These are phyloP conservation scores for Stomorhina lunata DNA, from an alignment of 2,888 invertebrate genomes.

Conservation along the genomic window DNA sequence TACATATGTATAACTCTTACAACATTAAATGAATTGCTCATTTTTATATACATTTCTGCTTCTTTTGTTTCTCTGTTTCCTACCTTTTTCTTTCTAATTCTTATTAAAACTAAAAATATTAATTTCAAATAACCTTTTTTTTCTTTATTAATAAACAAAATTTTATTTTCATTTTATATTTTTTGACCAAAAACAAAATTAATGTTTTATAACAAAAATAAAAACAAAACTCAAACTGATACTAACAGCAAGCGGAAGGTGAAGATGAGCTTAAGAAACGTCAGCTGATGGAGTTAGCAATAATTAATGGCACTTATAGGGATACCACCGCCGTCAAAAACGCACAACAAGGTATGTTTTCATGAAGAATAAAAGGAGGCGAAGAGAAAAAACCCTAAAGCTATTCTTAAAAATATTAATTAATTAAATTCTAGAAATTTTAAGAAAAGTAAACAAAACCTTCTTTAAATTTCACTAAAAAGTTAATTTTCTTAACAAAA, in stretches of 20 bases:
- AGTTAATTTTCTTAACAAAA: conserved; percentile 57
- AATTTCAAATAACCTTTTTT: conserved; percentile 45
- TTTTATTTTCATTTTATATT: conserved; percentile 62
- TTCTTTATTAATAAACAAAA: conserved; percentile 48
- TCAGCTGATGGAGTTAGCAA: conserved; percentile 99
- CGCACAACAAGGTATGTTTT: conserved; percentile 87
- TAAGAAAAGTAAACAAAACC: conserved; percentile 25
- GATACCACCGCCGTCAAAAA: conserved; percentile 95
- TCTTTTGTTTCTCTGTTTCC: neutral
- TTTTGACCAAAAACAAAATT: conserved; percentile 52
- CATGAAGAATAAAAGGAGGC: conserved; percentile 27
- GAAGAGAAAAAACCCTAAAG: neutral
- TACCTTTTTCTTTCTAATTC: neutral
- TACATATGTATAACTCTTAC: no score
- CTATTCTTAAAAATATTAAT: conserved; percentile 14
- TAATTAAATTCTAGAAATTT: conserved; percentile 10
- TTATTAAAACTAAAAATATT: conserved; percentile 29
- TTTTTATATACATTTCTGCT: neutral
- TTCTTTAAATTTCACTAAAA: conserved; percentile 58
- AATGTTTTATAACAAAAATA: conserved; percentile 63
- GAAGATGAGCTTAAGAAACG: conserved; percentile 99
- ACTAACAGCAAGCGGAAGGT: conserved; percentile 95
- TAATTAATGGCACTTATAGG: conserved; percentile 99
- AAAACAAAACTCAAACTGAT: conserved; percentile 66
- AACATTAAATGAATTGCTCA: neutral